Conservation (phyloP, 2,888 invertebrate species). For the Taenaris catops region DNA sequence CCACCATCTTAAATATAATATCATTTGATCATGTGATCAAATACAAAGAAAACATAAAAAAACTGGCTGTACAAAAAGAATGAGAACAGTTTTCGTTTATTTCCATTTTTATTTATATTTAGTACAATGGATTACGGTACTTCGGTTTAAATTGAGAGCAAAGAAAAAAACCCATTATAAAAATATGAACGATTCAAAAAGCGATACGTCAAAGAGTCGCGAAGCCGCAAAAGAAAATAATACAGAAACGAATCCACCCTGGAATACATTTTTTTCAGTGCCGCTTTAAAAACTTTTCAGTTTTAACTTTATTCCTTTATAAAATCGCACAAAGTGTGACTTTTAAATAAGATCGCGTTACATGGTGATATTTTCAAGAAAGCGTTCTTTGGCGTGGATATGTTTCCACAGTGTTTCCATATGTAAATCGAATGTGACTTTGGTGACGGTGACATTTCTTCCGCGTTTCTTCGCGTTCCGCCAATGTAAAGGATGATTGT, state of each 20-base stretch:
- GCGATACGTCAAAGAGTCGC: slow-evolving; percentile 9
- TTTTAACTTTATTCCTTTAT: slow-evolving; percentile 28
- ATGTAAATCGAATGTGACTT: slow-evolving; percentile 22
- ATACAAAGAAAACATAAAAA: neutral
- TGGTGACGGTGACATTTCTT: slow-evolving; percentile 14
- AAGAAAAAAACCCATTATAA: too few species aligned
- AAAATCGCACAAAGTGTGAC: slow-evolving; percentile 52
- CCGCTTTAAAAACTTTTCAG: slow-evolving; percentile 25
- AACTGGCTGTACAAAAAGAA: neutral
- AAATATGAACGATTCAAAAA: slow-evolving; percentile 1
- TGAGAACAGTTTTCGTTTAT: too few species aligned
- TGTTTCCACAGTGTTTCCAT: slow-evolving; percentile 19
- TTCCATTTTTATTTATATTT: too few species aligned
- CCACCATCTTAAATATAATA: too few species aligned
- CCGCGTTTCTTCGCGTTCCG: slow-evolving; percentile 1
- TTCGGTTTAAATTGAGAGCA: too few species aligned
- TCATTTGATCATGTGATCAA: too few species aligned
- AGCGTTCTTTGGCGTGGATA: slow-evolving; percentile 32
- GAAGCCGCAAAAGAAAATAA: slow-evolving; percentile 7
- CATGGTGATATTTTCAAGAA: slow-evolving; percentile 34
- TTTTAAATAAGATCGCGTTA: slow-evolving; percentile 56
- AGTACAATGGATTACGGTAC: neutral
- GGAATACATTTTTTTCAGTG: slow-evolving; percentile 19
- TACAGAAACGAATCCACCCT: slow-evolving; percentile 5
- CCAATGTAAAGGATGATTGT: slow-evolving; percentile 15